These are phyloP conservation scores for Heliconius aoede DNA, from an alignment of 2,888 invertebrate genomes.

Conservation along the genomic window DNA sequence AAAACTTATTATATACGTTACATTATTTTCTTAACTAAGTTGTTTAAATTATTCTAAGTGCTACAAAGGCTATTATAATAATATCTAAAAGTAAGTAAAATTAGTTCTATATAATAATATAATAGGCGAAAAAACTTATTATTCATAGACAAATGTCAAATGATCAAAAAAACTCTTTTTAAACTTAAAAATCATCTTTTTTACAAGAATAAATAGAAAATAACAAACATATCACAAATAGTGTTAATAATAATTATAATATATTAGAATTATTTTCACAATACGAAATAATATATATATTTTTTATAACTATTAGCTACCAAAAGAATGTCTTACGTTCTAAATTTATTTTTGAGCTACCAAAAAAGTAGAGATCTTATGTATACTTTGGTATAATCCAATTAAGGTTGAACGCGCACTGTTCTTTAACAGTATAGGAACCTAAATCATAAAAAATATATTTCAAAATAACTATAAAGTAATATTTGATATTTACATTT, in stretches of 20 bases:
- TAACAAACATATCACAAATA: constrained; percentile 12
- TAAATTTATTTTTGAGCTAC: constrained; percentile 35
- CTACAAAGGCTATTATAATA: background rate
- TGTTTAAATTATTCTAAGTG: background rate
- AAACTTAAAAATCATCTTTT: background rate
- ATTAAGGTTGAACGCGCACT: constrained; percentile 49
- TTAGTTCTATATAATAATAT: background rate
- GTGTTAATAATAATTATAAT: constrained; percentile 6
- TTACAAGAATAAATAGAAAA: constrained; percentile 19
- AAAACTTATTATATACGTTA: constrained; percentile 17
- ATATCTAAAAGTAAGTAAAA: background rate
- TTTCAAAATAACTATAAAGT: background rate
- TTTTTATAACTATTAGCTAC: constrained; percentile 19
- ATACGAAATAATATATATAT: constrained; percentile 18
- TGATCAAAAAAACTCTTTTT: background rate
- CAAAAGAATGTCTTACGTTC: constrained; percentile 3
- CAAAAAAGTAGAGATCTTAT: constrained; percentile 61
- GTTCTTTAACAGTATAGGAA: constrained; percentile 21
- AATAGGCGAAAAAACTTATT: constrained; percentile 11
- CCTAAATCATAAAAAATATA: constrained; percentile 2
- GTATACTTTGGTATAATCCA: constrained; percentile 71
- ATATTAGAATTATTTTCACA: constrained; percentile 12
- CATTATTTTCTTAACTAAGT: background rate
- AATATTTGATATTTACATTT: background rate
- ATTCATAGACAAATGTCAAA: constrained; percentile 5